These are phyloP conservation scores for Gymnocypris eckloni DNA, from an alignment of 2,797 vertebrate genomes.

Conservation along the genomic window DNA sequence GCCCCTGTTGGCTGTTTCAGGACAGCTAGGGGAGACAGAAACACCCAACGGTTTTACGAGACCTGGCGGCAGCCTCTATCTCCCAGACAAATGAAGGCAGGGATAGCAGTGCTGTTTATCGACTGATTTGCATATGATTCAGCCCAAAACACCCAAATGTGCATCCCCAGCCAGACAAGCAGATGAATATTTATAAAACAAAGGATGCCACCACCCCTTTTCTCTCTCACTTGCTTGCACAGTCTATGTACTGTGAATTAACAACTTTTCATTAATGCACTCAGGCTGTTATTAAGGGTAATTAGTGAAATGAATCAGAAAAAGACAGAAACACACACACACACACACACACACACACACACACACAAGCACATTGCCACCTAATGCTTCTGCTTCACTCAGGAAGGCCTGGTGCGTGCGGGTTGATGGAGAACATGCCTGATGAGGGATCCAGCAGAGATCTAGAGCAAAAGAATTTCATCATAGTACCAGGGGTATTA, in stretches of 20 bases:
- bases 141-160: neutral
- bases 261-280: constrained; percentile 61
- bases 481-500: neutral
- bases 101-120: constrained; percentile 19
- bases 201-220: neutral
- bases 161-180: constrained; percentile 37
- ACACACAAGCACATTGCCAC: neutral
- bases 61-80: constrained; percentile 15
- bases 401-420: neutral
- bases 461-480: constrained; percentile 1
- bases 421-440: constrained; percentile 34
- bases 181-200: constrained; percentile 51
- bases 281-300: constrained; percentile 66
- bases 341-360: neutral
- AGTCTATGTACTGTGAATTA: constrained; percentile 29
- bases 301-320: constrained; percentile 64
- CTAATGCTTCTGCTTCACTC: constrained; percentile 24
- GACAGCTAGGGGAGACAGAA: constrained; percentile 38
- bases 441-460: constrained; percentile 3
- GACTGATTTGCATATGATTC: constrained; percentile 24
- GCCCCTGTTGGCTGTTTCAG: constrained; percentile 38
- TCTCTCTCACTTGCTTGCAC: neutral
- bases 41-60: neutral
- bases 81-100: constrained; percentile 29
- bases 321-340: constrained; percentile 26